phyloP scores from a whole-genome alignment of 2,888 invertebrate genomes.

The Gibbula magus region DNA sequence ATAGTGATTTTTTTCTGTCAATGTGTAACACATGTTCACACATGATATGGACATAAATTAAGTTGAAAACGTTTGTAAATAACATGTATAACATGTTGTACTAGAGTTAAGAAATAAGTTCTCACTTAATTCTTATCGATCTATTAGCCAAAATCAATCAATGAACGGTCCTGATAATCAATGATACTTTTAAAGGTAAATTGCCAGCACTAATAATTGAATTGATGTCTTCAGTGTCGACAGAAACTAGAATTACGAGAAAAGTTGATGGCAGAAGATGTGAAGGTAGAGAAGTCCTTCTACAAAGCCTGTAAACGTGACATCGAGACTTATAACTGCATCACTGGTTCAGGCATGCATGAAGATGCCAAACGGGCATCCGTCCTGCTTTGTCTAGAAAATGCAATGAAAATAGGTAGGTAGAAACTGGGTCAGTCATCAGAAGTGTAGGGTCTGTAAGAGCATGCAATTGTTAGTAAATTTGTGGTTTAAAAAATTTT shows the following conservation, averaged over 20 bases:
- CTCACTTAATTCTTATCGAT: no score
- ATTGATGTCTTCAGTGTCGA: slow-evolving; percentile 79
- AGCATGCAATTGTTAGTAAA: background rate
- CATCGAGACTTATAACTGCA: slow-evolving; percentile 89
- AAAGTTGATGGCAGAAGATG: slow-evolving; percentile 91
- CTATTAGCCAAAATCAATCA: no score
- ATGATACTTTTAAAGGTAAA: no score
- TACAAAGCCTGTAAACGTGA: slow-evolving; percentile 92
- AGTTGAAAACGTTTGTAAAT: no score
- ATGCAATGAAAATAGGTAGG: slow-evolving; percentile 74
- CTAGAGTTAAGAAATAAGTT: no score
- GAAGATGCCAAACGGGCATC: slow-evolving; percentile 88
- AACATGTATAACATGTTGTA: no score
- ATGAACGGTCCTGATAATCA: no score
- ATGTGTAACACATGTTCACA: no score
- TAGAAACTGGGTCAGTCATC: background rate
- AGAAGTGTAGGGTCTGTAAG: no score
- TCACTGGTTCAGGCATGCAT: slow-evolving; percentile 82
- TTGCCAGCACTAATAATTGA: no score
- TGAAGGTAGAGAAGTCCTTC: slow-evolving; percentile 90
- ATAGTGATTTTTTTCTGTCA: no score
- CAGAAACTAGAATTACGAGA: slow-evolving; percentile 90
- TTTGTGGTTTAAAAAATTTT: background rate
- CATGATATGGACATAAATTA: no score
- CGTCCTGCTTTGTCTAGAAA: slow-evolving; percentile 93